Evolutionary conservation across 2,888 invertebrate species (phyloP).

Genomic region (Tenthredo mesomela): DNA sequence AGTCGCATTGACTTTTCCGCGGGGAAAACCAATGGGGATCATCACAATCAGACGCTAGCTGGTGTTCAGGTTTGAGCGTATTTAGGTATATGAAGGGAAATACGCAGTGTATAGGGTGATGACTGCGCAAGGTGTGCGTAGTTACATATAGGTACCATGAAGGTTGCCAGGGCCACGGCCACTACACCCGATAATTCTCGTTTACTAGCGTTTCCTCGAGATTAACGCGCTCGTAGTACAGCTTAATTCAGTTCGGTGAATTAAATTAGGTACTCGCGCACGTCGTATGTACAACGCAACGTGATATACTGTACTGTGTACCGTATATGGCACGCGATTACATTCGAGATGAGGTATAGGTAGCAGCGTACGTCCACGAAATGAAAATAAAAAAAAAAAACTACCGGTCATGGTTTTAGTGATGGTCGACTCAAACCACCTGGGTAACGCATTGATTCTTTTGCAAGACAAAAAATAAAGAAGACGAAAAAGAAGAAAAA

Average conservation of each 20-base stretch:
- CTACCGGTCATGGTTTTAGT: neutral
- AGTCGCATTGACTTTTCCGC: neutral
- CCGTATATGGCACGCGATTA: neutral
- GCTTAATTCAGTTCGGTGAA: conserved; percentile 47
- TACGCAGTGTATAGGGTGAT: neutral
- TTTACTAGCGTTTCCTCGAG: conserved; percentile 49
- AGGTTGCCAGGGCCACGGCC: conserved; percentile 48
- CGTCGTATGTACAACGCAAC: neutral
- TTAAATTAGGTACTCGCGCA: conserved; percentile 35
- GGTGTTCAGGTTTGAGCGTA: neutral
- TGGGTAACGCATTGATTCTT: conserved; percentile 1
- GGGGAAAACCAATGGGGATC: neutral
- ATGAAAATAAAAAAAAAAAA: neutral
- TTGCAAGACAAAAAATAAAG: neutral
- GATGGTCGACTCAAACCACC: neutral
- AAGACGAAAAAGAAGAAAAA: neutral
- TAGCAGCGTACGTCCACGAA: neutral
- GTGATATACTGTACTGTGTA: neutral
- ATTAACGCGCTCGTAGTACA: conserved; percentile 48
- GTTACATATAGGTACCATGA: neutral
- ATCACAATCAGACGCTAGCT: neutral
- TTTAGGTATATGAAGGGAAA: conserved; percentile 12
- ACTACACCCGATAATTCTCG: conserved; percentile 50
- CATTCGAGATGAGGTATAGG: neutral
- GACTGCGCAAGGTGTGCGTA: conserved; percentile 30